These are phyloP conservation scores for Ellobium chinense DNA, from an alignment of 2,888 invertebrate genomes.

Conservation along the genomic window DNA sequence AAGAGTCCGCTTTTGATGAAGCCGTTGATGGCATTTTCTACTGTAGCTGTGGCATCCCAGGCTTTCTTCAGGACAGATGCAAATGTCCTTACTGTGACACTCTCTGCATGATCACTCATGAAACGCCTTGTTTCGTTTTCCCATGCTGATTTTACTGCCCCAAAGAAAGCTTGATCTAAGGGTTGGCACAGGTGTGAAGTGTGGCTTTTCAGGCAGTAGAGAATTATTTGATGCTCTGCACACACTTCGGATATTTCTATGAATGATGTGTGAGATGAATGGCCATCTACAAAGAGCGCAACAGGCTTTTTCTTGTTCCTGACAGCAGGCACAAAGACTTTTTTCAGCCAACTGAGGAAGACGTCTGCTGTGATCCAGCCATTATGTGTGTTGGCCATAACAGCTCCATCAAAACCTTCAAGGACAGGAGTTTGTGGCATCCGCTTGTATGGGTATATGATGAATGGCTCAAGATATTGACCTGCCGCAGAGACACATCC, in stretches of 20 bases:
- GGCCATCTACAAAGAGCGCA: not conserved
- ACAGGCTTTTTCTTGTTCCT: not conserved
- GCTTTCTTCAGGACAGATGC: too few relatives aligned
- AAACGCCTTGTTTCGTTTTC: too few relatives aligned
- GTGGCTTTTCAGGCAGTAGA: too few relatives aligned
- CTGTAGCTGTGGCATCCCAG: too few relatives aligned
- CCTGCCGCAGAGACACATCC: constrained; percentile 8
- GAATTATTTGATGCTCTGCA: too few relatives aligned
- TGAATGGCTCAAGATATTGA: constrained; percentile 4
- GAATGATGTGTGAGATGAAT: not conserved
- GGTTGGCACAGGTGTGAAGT: too few relatives aligned
- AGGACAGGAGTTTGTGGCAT: not conserved
- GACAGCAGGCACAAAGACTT: not conserved
- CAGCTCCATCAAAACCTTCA: not conserved
- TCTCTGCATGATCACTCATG: too few relatives aligned
- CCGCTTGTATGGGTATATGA: constrained; percentile 9
- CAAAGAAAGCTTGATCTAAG: too few relatives aligned
- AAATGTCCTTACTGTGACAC: too few relatives aligned
- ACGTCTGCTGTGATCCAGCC: not conserved
- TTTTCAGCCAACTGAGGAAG: not conserved
- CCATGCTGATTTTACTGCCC: too few relatives aligned
- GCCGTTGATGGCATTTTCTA: too few relatives aligned
- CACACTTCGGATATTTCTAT: not conserved
- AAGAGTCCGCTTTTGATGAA: too few relatives aligned
- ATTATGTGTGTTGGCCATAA: not conserved